Evolutionary conservation across 1,140 invertebrate species (phyloP).

Genomic region (Diorhabda carinulata): DNA sequence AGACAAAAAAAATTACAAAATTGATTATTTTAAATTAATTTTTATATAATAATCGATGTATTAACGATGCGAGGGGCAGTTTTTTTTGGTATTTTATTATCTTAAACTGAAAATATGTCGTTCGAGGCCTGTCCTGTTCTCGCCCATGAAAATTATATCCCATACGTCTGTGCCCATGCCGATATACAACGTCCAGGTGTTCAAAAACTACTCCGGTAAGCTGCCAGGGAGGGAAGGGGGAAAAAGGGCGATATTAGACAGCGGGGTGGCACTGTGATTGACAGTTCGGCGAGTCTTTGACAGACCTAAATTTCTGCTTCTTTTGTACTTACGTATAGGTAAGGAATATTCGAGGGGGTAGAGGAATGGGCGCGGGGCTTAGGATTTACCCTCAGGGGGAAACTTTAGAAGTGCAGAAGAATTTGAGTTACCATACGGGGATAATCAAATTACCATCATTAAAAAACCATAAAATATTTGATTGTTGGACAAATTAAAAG

Average conservation of each 20-base stretch:
- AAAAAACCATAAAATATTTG: too few relatives aligned
- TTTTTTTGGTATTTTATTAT: too few relatives aligned
- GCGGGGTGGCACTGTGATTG: slow-evolving; percentile 6
- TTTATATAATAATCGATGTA: too few relatives aligned
- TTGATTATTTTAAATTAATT: too few relatives aligned
- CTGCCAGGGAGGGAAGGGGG: too few relatives aligned
- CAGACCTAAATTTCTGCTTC: not conserved
- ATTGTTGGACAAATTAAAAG: too few relatives aligned
- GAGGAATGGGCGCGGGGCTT: not conserved
- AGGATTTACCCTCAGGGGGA: not conserved
- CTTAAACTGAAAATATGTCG: too few relatives aligned
- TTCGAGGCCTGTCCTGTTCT: too few relatives aligned
- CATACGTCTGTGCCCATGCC: not conserved
- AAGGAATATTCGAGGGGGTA: not conserved
- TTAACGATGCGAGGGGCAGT: too few relatives aligned
- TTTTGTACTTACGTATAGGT: not conserved
- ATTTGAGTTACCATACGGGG: not conserved
- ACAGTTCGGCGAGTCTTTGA: not conserved
- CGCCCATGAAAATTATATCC: not conserved
- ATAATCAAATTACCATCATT: too few relatives aligned
- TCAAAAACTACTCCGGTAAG: slow-evolving; percentile 3
- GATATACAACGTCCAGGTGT: not conserved
- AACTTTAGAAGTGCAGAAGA: not conserved
- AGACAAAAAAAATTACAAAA: too few relatives aligned
- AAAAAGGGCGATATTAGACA: slow-evolving; percentile 1